These are phyloP conservation scores for Pantherophis alleghaniensis DNA, from an alignment of 2,797 vertebrate genomes.

Conservation along the genomic window DNA sequence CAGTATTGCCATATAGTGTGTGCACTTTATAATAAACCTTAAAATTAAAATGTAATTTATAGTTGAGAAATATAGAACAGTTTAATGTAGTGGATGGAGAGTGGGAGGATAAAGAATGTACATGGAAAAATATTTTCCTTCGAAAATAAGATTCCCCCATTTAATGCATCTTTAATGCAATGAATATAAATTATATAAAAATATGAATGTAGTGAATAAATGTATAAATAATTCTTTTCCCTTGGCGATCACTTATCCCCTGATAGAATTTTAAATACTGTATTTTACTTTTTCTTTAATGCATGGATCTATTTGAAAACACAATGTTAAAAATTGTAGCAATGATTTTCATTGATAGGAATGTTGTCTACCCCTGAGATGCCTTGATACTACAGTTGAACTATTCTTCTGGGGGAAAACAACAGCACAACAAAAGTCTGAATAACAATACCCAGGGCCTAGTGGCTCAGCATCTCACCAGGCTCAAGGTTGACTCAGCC, in stretches of 20 bases:
- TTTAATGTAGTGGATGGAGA: neutral
- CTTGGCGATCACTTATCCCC: neutral
- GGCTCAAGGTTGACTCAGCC: no score
- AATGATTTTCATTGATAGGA: neutral
- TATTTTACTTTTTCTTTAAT: neutral
- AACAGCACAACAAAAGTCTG: neutral
- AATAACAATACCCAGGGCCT: neutral
- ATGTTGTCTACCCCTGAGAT: neutral
- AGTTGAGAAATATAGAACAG: neutral
- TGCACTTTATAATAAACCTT: neutral
- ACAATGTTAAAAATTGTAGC: neutral
- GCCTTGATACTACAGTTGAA: neutral
- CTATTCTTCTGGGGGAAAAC: neutral
- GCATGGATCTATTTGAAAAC: neutral
- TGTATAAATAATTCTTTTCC: neutral
- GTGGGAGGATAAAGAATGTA: neutral
- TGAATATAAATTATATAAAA: neutral
- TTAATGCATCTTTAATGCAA: neutral
- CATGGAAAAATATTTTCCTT: neutral
- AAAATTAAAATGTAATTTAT: neutral
- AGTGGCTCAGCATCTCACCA: no score
- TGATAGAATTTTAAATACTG: neutral
- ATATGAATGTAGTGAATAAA: neutral
- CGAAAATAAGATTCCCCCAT: neutral
- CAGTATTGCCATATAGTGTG: neutral